Base-by-base conservation (phyloP, 2,888 invertebrate genomes). In the Coleophora deauratella region DNA sequence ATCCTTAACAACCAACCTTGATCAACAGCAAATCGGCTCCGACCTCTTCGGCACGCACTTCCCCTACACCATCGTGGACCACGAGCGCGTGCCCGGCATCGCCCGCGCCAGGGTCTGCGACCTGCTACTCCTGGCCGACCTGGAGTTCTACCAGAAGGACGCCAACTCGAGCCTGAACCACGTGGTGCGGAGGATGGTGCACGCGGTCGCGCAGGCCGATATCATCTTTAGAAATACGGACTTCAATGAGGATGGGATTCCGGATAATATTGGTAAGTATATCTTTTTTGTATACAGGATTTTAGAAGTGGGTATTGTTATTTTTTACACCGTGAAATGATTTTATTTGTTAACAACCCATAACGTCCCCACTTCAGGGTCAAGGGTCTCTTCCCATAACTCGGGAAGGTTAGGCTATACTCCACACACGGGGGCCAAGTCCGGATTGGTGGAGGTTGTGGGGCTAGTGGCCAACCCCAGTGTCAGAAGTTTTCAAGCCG, bases 141-240 rank as follows among this genome's bases (percentile, higher is more conserved):
- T 77, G 54, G 74, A 80, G 46, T 88, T 86, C 61, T 74, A 69
- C 44, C 71, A 68, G 30, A 71, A 69, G 41, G 77, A 87, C 13
- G 86, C 84, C 34, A 75, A 82, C 45, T 70, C 76, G 3, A 82
- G 82, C 45, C 55, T 84, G 8, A 72, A 72, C 38, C 76, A 77
- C 4, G 86, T 77, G 1, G 77, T 86, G 1, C 54, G 71, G 21
- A 63, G 82, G 33, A 79, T 86, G 72, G 71, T 87, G 52, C 78
- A 84, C 13, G 76, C 87, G 0, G 71, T 88, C 1, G 80, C 86
- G 1, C 86, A 87, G 46, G 87, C 86, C 1, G 87, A 88, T 50
- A 69, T 86, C 3, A 79, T 88, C 43, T 87, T 88, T 46, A 75
- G 88, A 45, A 85, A 84, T 38, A 75, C 87, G 0, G 88, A 88